Base-by-base conservation (phyloP, 2,113 vertebrate genomes). In the Silurus meridionalis region DNA sequence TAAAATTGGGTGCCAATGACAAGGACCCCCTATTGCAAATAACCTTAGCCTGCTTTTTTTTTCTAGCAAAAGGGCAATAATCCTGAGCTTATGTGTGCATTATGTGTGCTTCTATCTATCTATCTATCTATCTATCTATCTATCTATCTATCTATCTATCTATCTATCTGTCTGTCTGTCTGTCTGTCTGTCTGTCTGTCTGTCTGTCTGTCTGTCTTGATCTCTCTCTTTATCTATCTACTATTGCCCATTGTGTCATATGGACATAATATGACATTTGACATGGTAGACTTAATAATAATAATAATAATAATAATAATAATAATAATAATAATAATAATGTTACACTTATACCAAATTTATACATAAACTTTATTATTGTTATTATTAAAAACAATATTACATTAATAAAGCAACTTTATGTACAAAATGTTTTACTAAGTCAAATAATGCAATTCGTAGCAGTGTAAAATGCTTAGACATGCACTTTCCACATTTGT, bases 1-100 rank as follows among this genome's bases (percentile, higher is more conserved):
- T 91, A 74, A 90, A 90, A 90, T 88, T 89, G 88, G 90, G 89
- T 90, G 91, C 88, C 78, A 83, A 86, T 81, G 84, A 74, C 89
- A 90, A 17, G 17, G 61, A 85, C 91, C 89, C 91, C 11, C 67
- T 91, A 86, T 88, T 87, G 83, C 80, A 92, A 90, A 91, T 88
- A 74, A 88, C 88, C 89, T 91, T 66, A 86, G 86, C 67, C 61
- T 86, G 89, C 83, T 0, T 83, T 86, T 89, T 89, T 79, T 75
- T 74, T 67, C 52, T n/a, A 71, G 57, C 57, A 74, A 17, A n/a
- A 57, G 28, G 10, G 52, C 25, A 71, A 69, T 87, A 53, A 80
- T 80, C 57, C 63, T n/a, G 50, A 28, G 79, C 15, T 52, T 82
- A 57, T 55, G 52, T n/a, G 28, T 80, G 11, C 8, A 21, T 86